Base-by-base conservation (phyloP, 1,140 invertebrate species). In the Brachionus paranguensis region DNA sequence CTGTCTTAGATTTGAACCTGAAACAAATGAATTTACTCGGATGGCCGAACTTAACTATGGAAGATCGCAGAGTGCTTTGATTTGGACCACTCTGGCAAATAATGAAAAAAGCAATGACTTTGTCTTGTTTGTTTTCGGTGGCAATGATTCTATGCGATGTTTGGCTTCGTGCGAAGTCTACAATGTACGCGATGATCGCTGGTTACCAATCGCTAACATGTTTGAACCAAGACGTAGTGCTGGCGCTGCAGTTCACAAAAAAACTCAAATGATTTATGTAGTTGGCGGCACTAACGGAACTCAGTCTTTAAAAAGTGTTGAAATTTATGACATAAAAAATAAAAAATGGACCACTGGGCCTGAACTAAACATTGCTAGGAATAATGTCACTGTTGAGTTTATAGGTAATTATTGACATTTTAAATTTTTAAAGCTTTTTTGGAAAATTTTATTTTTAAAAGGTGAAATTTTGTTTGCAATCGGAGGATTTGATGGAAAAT, bases 91-190 rank as follows among this genome's bases (percentile, higher is more conserved):
- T 50, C 24, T 50, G 0, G 1, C 68, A 43, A 72, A 43, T 72
- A 43, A 43, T 43, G 65, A 68, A 29, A 55, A 53, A 14, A 27
- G 43, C 41, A 43, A 12, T 20, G 43, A 70, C 2, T 53, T 53
- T 29, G n/a, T 43, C 43, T 41, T 84, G 12, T 84, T 74, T 84
- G 83, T 84, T 10, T 84, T 84, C 47, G 83, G 83, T 11, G 83
- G 83, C 12, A 37, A 76, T 55, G 45, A 84, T 55, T 78, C 47
- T 10, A 83, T 47, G 47, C 17, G 43, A 55, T 72, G 68, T 45
- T 55, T 84, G 17, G 33, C 47, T n/a, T 55, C 45, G 24, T 74
- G 68, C 60, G 83, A 84, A 76, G 24, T 50, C 12, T 84, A 70
- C 24, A 72, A 74, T 84, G 45, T 84, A 20, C 12, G 12, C 11